These are phyloP conservation scores for Temnothorax ravouxi DNA, from an alignment of 2,888 invertebrate genomes.

Conservation along the genomic window DNA sequence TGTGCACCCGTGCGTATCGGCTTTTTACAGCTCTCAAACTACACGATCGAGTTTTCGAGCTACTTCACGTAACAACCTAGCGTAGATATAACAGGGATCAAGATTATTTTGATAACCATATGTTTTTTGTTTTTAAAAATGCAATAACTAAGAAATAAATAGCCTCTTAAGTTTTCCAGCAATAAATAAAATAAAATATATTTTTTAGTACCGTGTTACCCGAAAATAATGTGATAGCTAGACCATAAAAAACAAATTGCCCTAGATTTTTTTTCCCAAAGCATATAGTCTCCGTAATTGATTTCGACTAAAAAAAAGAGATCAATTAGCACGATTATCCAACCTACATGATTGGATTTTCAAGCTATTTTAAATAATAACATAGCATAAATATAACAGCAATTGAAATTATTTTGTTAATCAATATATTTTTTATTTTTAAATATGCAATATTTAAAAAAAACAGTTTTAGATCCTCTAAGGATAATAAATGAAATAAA, in stretches of 20 bases:
- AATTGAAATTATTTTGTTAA: neutral
- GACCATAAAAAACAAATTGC: neutral
- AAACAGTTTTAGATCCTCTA: neutral
- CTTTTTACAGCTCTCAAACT: constrained; percentile 30
- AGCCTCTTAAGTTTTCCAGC: neutral
- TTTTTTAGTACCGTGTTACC: neutral
- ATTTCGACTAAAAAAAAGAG: neutral
- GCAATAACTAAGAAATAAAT: neutral
- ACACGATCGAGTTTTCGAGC: constrained; percentile 9
- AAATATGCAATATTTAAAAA: neutral
- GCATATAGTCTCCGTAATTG: neutral
- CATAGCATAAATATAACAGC: neutral
- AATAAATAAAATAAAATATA: constrained; percentile 2
- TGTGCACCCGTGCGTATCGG: constrained; percentile 23
- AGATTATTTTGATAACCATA: neutral
- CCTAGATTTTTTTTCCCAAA: neutral
- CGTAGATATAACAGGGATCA: neutral
- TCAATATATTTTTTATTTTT: neutral
- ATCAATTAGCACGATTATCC: neutral
- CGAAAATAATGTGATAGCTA: neutral
- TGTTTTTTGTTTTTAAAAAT: neutral
- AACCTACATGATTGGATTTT: neutral
- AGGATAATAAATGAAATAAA: neutral
- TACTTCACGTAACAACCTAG: constrained; percentile 26
- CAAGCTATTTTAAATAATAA: neutral